Base-by-base conservation (phyloP, 2,113 vertebrate species). In the Ctenomys sociabilis region DNA sequence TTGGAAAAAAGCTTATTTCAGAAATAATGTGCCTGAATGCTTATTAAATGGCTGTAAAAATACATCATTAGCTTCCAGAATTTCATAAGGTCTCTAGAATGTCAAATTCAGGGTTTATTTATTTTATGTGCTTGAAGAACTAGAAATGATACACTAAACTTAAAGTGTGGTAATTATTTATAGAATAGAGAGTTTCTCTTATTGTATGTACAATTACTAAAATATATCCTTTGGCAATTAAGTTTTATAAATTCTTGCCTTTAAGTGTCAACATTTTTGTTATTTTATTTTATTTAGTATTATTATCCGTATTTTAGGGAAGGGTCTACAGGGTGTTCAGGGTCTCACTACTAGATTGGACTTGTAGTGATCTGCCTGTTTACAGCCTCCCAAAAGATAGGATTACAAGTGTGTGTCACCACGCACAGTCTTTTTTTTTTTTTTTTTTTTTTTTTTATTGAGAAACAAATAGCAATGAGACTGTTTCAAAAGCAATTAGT, bases 101-200 rank as follows among this genome's bases (percentile, higher is more conserved):
- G 97, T 96, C 94, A 97, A 97, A 96, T 98, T 98, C 93, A 97
- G 87, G 86, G 88, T 97, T 98, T 97, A 97, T 97, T 98, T 97
- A 96, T 95, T 97, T 97, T 95, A 96, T 40, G 43, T 93, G 59
- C 97, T 98, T 98, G 97, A 90, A 96, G 97, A 92, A 78, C 85
- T 85, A 88, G 59, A 1, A 90, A 94, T 80, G 95, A 1, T 92
- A 7, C 37, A 85, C 17, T 96, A 90, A 94, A 98, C 96, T 96
- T 97, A 98, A 91, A 97, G 64, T 49, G 95, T 96, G 45, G 64
- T 83, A 97, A 97, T 96, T 97, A 96, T 73, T 89, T 96, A 92
- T 49, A 37, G 63, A 73, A 45, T 8, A 80, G 32, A 92, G 64
- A 84, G 13, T 75, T 90, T 97, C 32, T 82, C 57, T 93, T 26